Evolutionary conservation across 2,113 vertebrate species (phyloP), one percentile per base, ranked within the genome.

Genomic region (Oceanites oceanicus): DNA sequence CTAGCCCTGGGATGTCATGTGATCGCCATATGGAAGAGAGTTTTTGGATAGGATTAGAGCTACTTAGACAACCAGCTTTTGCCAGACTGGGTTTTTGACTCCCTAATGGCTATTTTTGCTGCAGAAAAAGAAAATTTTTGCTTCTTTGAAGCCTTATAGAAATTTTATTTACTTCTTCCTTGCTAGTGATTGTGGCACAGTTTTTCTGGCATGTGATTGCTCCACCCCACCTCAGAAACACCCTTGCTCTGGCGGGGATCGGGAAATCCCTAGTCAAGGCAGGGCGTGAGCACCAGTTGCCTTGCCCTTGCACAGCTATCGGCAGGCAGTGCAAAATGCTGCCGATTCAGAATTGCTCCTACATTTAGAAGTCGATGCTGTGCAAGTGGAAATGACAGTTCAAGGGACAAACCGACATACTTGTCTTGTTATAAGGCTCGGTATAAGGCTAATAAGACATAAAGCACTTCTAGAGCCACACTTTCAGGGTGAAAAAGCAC

Each of bases 101-200:
- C 65, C 55, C n/a, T 78, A 53, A 15, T 78, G 13, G 32, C 27
- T 80, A 29, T 58, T 92, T 93, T 87, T 93, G 40, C 40, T 53
- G 27, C n/a, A 91, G 50, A 74, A 91, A 78, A 36, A 75, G 34
- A 91, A 85, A 38, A 10, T 18, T 75, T 50, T 67, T 73, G 25
- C 32, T 79, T 70, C 56, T 81, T 74, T 52, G 72, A 82, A 90
- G 32, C n/a, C 26, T 81, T 71, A 49, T 10, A 44, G 53, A 78
- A 86, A 49, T 75, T 56, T 65, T 13, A 36, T 80, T 92, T 89
- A 36, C 80, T 95, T 96, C 86, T 73, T 94, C 78, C 59, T 73
- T 66, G 49, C 62, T 93, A 59, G 67, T 61, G 82, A 70, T 73
- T n/a, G n/a, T 88, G 59, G 79, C 25, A n/a, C 38, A 55, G 59